These are phyloP conservation scores for Chitala chitala DNA, from an alignment of 2,113 vertebrate genomes.

Conservation along the genomic window DNA sequence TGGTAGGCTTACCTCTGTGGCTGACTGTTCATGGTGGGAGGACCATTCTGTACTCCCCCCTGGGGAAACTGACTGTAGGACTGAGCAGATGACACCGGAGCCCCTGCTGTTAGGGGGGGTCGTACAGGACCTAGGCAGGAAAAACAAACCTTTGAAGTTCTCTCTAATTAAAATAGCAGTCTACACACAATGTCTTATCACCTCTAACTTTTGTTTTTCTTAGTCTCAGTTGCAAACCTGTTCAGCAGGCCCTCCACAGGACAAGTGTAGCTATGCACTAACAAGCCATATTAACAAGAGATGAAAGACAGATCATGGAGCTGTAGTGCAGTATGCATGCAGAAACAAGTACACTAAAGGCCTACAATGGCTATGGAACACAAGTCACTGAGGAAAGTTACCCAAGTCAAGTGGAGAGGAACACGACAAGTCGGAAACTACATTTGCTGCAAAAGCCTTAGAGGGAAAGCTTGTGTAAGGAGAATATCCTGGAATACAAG, in stretches of 20 bases:
- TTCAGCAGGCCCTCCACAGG: too few species aligned
- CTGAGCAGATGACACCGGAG: conserved; percentile 65
- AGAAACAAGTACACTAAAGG: neutral
- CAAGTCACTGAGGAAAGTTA: conserved; percentile 57
- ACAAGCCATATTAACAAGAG: too few species aligned
- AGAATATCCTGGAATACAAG: conserved; percentile 83
- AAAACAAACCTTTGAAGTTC: too few species aligned
- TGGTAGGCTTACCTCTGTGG: conserved; percentile 67
- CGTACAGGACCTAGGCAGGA: conserved; percentile 69
- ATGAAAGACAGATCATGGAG: neutral
- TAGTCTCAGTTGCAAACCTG: neutral
- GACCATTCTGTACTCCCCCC: conserved; percentile 85
- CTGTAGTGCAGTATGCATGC: too few species aligned
- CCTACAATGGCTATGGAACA: neutral
- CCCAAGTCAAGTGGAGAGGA: conserved; percentile 79
- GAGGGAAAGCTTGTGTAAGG: conserved; percentile 80
- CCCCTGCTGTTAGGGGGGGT: conserved; percentile 66
- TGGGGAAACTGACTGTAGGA: conserved; percentile 78
- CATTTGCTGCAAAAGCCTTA: conserved; percentile 78
- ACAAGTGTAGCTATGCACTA: neutral
- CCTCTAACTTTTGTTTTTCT: too few species aligned
- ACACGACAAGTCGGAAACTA: conserved; percentile 78
- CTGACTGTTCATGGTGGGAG: conserved; percentile 66
- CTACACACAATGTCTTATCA: too few species aligned
- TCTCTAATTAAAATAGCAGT: too few species aligned